phyloP scores from a whole-genome alignment of 2,113 vertebrate genomes.

The Rhinoderma darwinii region DNA sequence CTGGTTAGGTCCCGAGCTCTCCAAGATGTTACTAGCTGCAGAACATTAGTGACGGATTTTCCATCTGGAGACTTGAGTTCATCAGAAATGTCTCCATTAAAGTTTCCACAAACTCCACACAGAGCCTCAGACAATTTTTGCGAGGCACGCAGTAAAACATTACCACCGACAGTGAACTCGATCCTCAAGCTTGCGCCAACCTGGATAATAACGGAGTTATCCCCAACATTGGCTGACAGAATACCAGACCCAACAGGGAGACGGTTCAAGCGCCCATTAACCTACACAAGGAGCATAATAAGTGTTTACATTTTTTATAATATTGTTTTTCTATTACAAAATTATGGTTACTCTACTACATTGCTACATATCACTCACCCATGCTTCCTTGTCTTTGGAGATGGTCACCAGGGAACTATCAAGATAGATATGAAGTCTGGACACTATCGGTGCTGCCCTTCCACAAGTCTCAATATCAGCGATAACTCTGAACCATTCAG shows the following conservation, averaged over 20 bases:
- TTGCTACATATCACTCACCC: constrained; percentile 47
- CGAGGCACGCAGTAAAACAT: constrained; percentile 8
- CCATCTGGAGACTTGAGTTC: constrained; percentile 27
- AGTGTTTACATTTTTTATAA: neutral
- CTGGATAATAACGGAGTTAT: constrained; percentile 65
- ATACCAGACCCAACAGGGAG: constrained; percentile 62
- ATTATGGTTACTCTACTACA: too few species aligned
- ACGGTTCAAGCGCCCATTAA: constrained; percentile 68
- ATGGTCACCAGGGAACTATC: constrained; percentile 20
- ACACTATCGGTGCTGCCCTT: neutral
- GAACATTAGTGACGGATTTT: neutral
- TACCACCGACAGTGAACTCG: constrained; percentile 65
- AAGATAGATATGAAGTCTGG: constrained; percentile 56
- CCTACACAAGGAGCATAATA: constrained; percentile 55
- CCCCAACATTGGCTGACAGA: constrained; percentile 61
- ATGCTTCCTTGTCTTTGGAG: constrained; percentile 30
- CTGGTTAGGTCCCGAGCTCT: constrained; percentile 6
- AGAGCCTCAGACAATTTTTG: neutral
- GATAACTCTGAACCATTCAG: constrained; percentile 65
- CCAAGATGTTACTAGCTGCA: constrained; percentile 34
- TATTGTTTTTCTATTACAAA: neutral
- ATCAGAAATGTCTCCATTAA: constrained; percentile 22
- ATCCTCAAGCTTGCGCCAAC: constrained; percentile 63
- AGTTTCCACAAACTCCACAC: constrained; percentile 56
- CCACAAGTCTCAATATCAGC: constrained; percentile 62